Percentiles rank a stretch among this genome's conserved stretches.
Evolutionary conservation across 30 jellyfish, hydroid and myxozoan species (phyloP).

Genomic region (Hydra vulgaris): DNA sequence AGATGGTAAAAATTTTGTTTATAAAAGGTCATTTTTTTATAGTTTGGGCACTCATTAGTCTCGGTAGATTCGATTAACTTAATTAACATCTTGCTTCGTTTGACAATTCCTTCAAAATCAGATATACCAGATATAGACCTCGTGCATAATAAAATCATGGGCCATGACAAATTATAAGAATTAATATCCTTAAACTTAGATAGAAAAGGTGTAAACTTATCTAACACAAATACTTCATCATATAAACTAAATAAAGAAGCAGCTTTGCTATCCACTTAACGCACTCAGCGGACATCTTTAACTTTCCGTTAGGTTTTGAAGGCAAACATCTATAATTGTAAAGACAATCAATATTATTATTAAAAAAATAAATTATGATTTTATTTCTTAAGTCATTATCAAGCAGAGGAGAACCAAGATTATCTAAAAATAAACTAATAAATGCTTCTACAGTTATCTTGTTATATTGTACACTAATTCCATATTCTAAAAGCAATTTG

Average conservation of each 20-base stretch:
- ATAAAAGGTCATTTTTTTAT: not conserved
- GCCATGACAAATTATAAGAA: conserved; percentile 22
- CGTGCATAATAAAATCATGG: conserved; percentile 31
- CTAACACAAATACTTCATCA: conserved; percentile 56
- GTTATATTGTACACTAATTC: not conserved
- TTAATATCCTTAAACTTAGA: conserved; percentile 35
- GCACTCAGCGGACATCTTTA: not conserved
- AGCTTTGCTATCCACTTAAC: conserved; percentile 33
- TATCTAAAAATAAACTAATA: too few species aligned
- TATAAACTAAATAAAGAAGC: conserved; percentile 23
- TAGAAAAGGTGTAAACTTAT: not conserved
- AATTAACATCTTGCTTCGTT: not conserved
- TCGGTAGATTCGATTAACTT: not conserved
- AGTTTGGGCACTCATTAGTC: not conserved
- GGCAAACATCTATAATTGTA: conserved; percentile 6
- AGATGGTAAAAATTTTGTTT: conserved; percentile 12
- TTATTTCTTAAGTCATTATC: conserved; percentile 3
- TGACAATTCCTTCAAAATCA: not conserved
- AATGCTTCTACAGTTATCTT: not conserved
- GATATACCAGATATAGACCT: not conserved
- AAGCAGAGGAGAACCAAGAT: not conserved
- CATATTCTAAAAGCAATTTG: not conserved
- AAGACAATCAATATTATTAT: not conserved
- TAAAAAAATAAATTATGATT: not conserved
- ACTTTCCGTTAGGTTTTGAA: conserved; percentile 14